Evolutionary conservation across 2,888 invertebrate genomes (phyloP), one percentile per base, ranked within the genome.

Genomic region (Melinopterus prodromus): DNA sequence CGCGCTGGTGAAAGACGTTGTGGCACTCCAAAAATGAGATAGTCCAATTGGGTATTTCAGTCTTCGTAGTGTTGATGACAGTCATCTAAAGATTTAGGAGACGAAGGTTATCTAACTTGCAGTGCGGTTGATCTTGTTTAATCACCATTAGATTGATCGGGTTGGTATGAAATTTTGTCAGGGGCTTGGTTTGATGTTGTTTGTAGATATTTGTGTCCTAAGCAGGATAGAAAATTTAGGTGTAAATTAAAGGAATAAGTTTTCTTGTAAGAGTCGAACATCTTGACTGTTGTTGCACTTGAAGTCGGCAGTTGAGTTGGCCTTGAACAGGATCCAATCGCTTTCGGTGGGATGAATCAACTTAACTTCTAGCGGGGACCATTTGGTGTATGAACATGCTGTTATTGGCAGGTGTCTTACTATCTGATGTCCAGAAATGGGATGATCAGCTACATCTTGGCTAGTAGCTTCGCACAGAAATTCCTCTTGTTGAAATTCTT

Each of bases 321-420:
- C 74, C 2, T 74, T 6, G 14, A 74, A 74, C 6, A 74, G 35
- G 5, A 74, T 74, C 35, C 74, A 74, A 1, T 74, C 74, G 6
- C 3, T 35, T 16, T 26, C 16, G n/a, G 74, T 3, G 15, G 38
- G 76, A 16, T 37, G 76, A 3, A 76, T 37, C 26, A 76, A 37
- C 69, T 76, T 38, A 7, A 15, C n/a, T 15, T 76, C 12, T 12
- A 37, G 12, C 16, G 7, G 1, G 53, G 5, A 12, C 53, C 53
- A 53, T 7, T 7, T 53, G 1, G 2, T 53, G 53, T 53, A 53
- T 12, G 53, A 9, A 12, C 53, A 53, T 9, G 53, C 12, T 7
- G 53, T 53, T 53, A 53, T 12, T 53, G 53, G 53, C 53, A 53
- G 53, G 53, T 53, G 53, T 53, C 12, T 7, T 12, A 53, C 9